Conservation (phyloP, 35 echinoderm and acorn worm species). For the Acanthaster planci region DNA sequence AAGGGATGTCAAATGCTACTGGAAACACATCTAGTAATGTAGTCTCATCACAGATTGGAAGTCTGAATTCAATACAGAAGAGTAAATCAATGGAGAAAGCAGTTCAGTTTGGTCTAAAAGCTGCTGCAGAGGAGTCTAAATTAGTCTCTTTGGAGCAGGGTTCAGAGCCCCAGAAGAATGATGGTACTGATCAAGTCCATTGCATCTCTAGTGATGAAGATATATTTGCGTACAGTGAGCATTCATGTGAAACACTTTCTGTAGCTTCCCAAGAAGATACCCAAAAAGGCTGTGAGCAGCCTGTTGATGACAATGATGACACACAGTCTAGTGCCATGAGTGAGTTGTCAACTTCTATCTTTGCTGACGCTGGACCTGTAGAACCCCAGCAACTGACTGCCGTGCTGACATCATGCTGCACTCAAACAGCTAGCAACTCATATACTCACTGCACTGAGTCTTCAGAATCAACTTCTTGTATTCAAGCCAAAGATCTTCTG, state of each 20-base stretch:
- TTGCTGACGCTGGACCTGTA: neutral
- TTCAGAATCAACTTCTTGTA: neutral
- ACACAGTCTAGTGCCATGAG: neutral
- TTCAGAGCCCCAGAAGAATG: neutral
- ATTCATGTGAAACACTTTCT: neutral
- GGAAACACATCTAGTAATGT: slow-evolving; percentile 3
- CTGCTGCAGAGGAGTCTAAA: neutral
- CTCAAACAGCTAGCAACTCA: neutral
- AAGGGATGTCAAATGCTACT: neutral
- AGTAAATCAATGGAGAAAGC: neutral
- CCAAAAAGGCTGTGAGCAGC: neutral
- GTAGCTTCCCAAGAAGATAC: neutral
- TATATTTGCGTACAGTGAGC: slow-evolving; percentile 23
- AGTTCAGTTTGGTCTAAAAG: neutral
- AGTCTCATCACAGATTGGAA: neutral
- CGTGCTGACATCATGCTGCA: neutral
- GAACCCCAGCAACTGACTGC: neutral
- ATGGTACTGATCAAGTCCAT: neutral
- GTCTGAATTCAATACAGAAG: neutral
- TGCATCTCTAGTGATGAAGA: slow-evolving; percentile 31
- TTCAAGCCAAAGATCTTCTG: neutral
- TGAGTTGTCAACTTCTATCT: neutral
- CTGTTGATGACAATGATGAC: neutral
- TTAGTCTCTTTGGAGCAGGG: neutral
- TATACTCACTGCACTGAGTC: neutral